Base-by-base conservation (phyloP, 2,797 vertebrate species). In the Enteromius mattozi region DNA sequence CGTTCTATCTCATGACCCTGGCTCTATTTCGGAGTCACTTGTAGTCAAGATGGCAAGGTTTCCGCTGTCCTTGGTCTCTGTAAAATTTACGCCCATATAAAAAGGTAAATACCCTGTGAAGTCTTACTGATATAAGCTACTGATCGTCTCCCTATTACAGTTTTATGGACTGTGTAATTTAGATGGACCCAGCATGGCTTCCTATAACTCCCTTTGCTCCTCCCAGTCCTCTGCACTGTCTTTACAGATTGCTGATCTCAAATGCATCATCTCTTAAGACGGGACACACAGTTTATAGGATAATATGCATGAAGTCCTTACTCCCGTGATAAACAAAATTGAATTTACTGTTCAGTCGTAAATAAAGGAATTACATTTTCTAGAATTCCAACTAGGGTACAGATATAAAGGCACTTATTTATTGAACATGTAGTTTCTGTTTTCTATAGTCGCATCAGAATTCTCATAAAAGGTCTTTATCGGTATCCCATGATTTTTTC, bases 31-130 rank as follows among this genome's bases (percentile, higher is more conserved):
- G 56, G 40, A 66, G n/a, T 74, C 63, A 9, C 76, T 72, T 56
- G 47, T 76, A 47, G 82, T 87, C 78, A 69, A 85, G 79, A 85
- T 30, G 83, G 42, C 85, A 86, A 90, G 86, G 85, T 87, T 91
- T 86, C 87, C 74, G 78, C 76, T 82, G 92, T 92, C 92, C 92
- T 94, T 93, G 91, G 91, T 90, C 86, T 86, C 85, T 87, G 84
- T 91, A 90, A 92, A 92, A 94, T 94, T 94, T 93, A 94, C 89
- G 83, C 86, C 90, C 90, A 90, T 92, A 93, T 95, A 94, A 94
- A 95, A 94, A 90, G 90, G 93, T 92, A 94, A 94, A 94, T 92
- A 93, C 87, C 71, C 89, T 90, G 88, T 90, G 87, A 94, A 91
- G 92, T 91, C 90, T 92, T 86, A 84, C 91, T 90, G 93, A 92